These are phyloP conservation scores for Amphimedon queenslandica DNA, from an alignment of 37 sponge, comb jelly and placozoan species.

Conservation along the genomic window DNA sequence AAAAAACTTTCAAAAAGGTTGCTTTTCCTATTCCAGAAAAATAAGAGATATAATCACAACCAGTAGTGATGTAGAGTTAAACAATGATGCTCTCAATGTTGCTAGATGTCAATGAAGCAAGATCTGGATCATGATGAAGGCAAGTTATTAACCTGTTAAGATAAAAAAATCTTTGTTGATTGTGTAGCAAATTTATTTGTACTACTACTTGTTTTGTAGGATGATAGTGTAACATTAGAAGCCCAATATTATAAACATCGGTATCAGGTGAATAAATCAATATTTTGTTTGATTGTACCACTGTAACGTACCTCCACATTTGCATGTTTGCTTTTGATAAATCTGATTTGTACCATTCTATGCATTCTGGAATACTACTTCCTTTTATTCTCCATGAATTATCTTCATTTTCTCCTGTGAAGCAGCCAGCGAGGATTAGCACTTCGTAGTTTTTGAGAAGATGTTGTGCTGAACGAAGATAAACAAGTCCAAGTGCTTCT, in stretches of 20 bases:
- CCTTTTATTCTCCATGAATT: not conserved
- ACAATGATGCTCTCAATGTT: not conserved
- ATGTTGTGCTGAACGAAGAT: not conserved
- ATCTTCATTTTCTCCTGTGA: not conserved
- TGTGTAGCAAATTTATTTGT: not conserved
- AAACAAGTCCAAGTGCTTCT: not conserved
- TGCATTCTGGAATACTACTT: not conserved
- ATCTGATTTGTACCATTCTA: no score
- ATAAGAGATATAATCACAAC: slow-evolving; percentile 25
- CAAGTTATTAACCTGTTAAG: not conserved
- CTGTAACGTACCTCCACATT: not conserved
- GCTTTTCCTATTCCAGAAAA: slow-evolving; percentile 11
- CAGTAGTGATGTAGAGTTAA: not conserved
- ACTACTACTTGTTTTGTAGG: not conserved
- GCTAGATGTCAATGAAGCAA: slow-evolving; percentile 3
- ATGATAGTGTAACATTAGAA: slow-evolving; percentile 4
- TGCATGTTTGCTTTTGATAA: no score
- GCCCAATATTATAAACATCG: slow-evolving; percentile 40
- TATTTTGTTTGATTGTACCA: not conserved
- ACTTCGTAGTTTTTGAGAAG: not conserved
- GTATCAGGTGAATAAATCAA: slow-evolving; percentile 27
- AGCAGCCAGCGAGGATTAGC: slow-evolving; percentile 6
- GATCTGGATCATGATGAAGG: slow-evolving; percentile 27
- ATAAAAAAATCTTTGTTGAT: not conserved
- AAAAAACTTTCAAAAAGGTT: not conserved